Percentiles rank a stretch among this genome's conserved stretches.
These are phyloP conservation scores for Leptinotarsa tumamoca DNA, from an alignment of 2,888 invertebrate genomes.

Conservation along the genomic window DNA sequence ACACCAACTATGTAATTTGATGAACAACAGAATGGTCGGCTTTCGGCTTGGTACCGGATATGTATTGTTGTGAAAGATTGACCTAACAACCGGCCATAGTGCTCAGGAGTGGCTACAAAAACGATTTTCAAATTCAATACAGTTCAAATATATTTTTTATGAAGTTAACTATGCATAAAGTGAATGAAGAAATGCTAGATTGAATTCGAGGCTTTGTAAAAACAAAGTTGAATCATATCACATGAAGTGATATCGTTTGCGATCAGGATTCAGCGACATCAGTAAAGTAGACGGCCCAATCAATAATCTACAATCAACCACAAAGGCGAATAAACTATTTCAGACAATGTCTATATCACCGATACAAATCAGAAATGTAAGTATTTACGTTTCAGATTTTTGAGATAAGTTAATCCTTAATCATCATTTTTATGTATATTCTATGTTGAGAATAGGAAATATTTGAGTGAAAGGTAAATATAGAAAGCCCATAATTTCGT, in stretches of 20 bases:
- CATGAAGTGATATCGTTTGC: neutral
- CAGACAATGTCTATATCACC: conserved; percentile 2
- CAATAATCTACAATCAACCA: neutral
- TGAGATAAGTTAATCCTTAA: neutral
- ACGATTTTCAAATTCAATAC: neutral
- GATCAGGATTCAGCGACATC: neutral
- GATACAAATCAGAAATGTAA: conserved; percentile 5
- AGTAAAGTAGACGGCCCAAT: neutral
- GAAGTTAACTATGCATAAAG: no score
- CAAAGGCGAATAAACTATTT: neutral
- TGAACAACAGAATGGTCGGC: neutral
- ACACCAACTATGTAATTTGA: neutral
- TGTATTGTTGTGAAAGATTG: conserved; percentile 23
- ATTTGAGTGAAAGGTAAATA: neutral
- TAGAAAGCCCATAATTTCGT: neutral
- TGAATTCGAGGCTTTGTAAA: no score
- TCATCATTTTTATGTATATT: neutral
- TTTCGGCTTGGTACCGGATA: neutral
- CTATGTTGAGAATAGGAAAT: no score
- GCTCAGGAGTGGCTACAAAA: conserved; percentile 1
- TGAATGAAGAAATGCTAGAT: no score
- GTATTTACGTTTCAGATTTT: neutral
- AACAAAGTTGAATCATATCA: no score
- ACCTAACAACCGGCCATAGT: conserved; percentile 17
- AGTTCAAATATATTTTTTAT: no score